phyloP scores from a whole-genome alignment of 2,888 invertebrate species.

The Micropterix aruncella region DNA sequence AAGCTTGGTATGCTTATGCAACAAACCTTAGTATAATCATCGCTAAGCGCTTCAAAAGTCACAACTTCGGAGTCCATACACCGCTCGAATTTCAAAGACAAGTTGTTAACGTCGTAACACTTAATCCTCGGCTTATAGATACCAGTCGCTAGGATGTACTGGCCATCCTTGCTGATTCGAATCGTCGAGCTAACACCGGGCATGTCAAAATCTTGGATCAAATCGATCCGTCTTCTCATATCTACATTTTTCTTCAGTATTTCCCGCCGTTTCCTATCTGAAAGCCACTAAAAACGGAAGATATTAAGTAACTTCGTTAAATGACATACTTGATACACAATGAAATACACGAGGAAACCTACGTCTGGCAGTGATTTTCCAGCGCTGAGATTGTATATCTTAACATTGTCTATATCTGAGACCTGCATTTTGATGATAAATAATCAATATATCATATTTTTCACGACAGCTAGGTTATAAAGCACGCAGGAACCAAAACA shows the following conservation, averaged over 20 bases:
- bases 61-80: conserved; percentile 95
- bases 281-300: conserved; percentile 57
- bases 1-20: too few relatives aligned
- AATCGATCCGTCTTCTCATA: conserved; percentile 78
- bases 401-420: conserved; percentile 86
- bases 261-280: conserved; percentile 68
- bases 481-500: too few relatives aligned
- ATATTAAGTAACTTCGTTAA: not conserved
- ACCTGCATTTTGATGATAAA: too few relatives aligned
- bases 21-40: conserved; percentile 88
- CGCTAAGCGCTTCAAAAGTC: conserved; percentile 83
- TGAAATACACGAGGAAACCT: conserved; percentile 22
- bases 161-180: conserved; percentile 76
- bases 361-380: conserved; percentile 96
- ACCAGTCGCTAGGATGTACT: conserved; percentile 85
- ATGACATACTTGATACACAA: not conserved
- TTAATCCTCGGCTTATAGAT: conserved; percentile 93
- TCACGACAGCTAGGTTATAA: too few relatives aligned
- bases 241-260: conserved; percentile 83
- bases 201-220: conserved; percentile 99
- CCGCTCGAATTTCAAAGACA: conserved; percentile 94
- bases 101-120: conserved; percentile 91
- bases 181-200: conserved; percentile 83
- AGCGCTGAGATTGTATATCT: conserved; percentile 94
- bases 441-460: too few relatives aligned